Evolutionary conservation across 2,888 invertebrate genomes (phyloP).

Genomic region (Arge pagana): DNA sequence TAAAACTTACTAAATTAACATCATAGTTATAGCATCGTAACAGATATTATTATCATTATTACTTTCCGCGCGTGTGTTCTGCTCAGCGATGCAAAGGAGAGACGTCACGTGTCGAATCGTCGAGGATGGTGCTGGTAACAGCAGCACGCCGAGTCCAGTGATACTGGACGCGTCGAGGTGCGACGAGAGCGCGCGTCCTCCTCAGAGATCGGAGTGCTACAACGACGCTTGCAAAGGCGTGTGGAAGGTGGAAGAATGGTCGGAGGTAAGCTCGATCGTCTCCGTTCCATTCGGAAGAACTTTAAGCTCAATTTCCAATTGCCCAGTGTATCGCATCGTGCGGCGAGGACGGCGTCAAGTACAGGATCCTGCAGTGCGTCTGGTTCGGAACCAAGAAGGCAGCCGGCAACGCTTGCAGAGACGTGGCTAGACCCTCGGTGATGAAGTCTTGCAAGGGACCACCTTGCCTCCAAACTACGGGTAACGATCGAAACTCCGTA

Average conservation of each 20-base stretch:
- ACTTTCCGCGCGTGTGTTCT: too few species aligned
- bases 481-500: slow-evolving; percentile 44
- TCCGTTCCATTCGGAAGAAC: background rate
- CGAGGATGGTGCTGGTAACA: slow-evolving; percentile 55
- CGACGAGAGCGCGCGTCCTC: slow-evolving; percentile 73
- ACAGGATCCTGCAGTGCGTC: slow-evolving; percentile 88
- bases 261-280: slow-evolving; percentile 69
- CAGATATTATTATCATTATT: slow-evolving; percentile 18
- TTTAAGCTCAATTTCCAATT: slow-evolving; percentile 23
- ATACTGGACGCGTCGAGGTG: slow-evolving; percentile 66
- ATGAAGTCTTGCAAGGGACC: slow-evolving; percentile 77
- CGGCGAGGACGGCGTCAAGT: slow-evolving; percentile 81
- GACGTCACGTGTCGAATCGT: slow-evolving; percentile 66
- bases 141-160: slow-evolving; percentile 60
- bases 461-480: slow-evolving; percentile 63
- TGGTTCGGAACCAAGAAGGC: slow-evolving; percentile 86
- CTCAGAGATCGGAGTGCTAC: slow-evolving; percentile 78
- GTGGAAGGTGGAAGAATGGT: slow-evolving; percentile 93
- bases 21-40: background rate
- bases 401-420: slow-evolving; percentile 85
- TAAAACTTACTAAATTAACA: background rate
- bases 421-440: slow-evolving; percentile 75
- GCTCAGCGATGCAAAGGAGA: slow-evolving; percentile 73
- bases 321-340: slow-evolving; percentile 87
- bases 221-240: slow-evolving; percentile 84